Evolutionary conservation across 2,113 vertebrate species (phyloP), one percentile per base, ranked within the genome.

Genomic region (Lampris incognitus): DNA sequence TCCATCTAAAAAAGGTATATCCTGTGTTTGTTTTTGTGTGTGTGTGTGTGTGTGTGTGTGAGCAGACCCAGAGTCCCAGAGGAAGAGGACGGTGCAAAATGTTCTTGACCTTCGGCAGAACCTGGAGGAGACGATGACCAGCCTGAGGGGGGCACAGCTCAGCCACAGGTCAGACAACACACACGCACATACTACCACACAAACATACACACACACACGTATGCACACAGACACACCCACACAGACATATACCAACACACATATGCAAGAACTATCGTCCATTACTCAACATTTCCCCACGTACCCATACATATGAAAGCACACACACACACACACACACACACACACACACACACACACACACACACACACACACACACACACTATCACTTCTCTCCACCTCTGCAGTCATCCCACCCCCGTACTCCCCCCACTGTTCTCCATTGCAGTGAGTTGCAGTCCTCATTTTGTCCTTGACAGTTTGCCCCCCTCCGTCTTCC

Each of bases 111-210:
- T 99, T 54, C 96, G 97, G 55, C 97, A 99, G 87, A 99, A 99
- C 91, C 92, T 99, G 91, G 97, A 99, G 82, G 97, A 98, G 81
- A 99, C 97, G 80, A 98, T 99, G 97, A 97, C 96, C 76, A 98
- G 97, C 85, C 92, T 99, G 60, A 94, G 96, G 76, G 97, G 97
- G 55, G 97, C 96, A 51, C 96, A 97, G 87, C 95, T 98, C 65
- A 94, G 95, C 75, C 97, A 98, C 94, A 98, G 97, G 97, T 98
- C 75, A 92, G 80, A 1, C 51, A 24, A 61, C 72, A 54, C 40
- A 51, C 48, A 55, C 63, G 68, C 44, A 42, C 37, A 36, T 10
- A 13, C 59, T 11, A 9, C 39, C 37, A 63, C 62, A 56, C 39
- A 63, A 44, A 62, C 61, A 52, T 36, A 46, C 56, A 58, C 39